These are phyloP conservation scores for Lethocerus indicus DNA, from an alignment of 1,140 invertebrate species.

Conservation along the genomic window DNA sequence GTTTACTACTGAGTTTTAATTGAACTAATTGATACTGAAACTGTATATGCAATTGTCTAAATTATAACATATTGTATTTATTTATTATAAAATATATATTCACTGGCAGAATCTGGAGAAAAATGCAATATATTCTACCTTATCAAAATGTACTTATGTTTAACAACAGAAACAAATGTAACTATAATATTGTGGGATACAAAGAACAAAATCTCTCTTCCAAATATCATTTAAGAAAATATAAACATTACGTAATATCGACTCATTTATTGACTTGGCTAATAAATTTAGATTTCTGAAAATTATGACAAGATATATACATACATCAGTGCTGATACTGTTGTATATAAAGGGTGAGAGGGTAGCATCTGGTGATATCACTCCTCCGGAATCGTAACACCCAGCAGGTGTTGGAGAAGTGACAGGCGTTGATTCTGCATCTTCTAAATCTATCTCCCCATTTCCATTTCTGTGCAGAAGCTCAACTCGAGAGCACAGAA, in stretches of 20 bases:
- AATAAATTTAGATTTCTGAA: conserved; percentile 9
- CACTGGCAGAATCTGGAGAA: too few relatives aligned
- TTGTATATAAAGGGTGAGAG: conserved; percentile 19
- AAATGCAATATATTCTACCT: too few relatives aligned
- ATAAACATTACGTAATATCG: neutral
- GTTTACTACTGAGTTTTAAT: too few relatives aligned
- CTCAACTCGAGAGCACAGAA: conserved; percentile 1
- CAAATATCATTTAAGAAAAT: too few relatives aligned
- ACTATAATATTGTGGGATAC: too few relatives aligned
- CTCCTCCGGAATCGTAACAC: conserved; percentile 25
- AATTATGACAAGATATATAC: conserved; percentile 11
- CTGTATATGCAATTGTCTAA: too few relatives aligned
- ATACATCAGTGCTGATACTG: conserved; percentile 14
- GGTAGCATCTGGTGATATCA: conserved; percentile 29
- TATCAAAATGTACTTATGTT: too few relatives aligned
- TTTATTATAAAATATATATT: too few relatives aligned
- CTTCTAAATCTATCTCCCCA: conserved; percentile 30
- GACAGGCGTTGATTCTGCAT: conserved; percentile 40
- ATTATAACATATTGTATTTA: too few relatives aligned
- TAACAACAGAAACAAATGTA: too few relatives aligned
- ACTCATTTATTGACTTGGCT: neutral
- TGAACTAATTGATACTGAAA: too few relatives aligned
- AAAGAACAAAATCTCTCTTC: too few relatives aligned
- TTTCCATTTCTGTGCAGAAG: conserved; percentile 6
- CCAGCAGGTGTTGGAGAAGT: conserved; percentile 25